These are phyloP conservation scores for Peribatodes rhomboidaria DNA, from an alignment of 2,888 invertebrate genomes.

Conservation along the genomic window DNA sequence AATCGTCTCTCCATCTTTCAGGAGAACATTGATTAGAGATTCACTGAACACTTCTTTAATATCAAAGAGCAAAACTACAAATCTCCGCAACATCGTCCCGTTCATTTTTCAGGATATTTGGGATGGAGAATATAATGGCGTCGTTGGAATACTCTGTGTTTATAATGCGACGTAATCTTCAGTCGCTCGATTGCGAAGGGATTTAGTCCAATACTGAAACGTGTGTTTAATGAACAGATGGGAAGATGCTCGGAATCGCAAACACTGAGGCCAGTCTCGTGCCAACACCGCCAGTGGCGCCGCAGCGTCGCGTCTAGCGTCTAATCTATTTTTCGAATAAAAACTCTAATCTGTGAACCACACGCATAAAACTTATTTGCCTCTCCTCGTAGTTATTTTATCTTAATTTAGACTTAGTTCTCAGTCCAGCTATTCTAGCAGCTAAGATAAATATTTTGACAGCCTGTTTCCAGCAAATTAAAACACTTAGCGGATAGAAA, in stretches of 20 bases:
- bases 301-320: constrained; percentile 67
- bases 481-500: constrained; percentile 31
- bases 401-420: constrained; percentile 27
- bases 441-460: constrained; percentile 41
- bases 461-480: constrained; percentile 36
- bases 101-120: constrained; percentile 58
- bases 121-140: constrained; percentile 63
- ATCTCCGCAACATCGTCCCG: constrained; percentile 69
- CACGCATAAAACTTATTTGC: constrained; percentile 12
- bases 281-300: constrained; percentile 79
- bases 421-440: constrained; percentile 7
- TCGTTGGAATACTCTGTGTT: constrained; percentile 58
- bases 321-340: constrained; percentile 70
- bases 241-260: constrained; percentile 80
- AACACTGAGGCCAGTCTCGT: constrained; percentile 72
- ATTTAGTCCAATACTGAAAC: constrained; percentile 80
- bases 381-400: constrained; percentile 17
- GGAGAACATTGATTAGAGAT: constrained; percentile 77
- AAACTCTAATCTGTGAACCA: constrained; percentile 50
- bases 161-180: constrained; percentile 55
- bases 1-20: constrained; percentile 77
- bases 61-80: constrained; percentile 77
- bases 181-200: constrained; percentile 74
- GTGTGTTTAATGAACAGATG: constrained; percentile 82
- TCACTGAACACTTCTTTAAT: constrained; percentile 84